phyloP scores from a whole-genome alignment of 2,113 vertebrate genomes.

The Hippocampus guttulatus region DNA sequence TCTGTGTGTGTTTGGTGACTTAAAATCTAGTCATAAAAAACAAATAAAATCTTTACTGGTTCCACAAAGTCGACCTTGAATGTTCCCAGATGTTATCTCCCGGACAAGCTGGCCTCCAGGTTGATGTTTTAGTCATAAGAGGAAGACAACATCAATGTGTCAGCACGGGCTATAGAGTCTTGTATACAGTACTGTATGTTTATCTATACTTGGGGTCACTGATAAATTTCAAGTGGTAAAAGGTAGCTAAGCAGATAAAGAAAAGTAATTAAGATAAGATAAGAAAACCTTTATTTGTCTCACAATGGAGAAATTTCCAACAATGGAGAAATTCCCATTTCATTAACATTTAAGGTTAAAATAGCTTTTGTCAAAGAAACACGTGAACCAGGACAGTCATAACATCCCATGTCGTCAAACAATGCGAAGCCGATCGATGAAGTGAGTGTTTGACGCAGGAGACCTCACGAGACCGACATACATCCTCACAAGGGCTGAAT shows the following conservation, averaged over 20 bases:
- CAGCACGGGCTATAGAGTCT: not conserved
- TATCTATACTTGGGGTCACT: not conserved
- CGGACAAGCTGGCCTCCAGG: not conserved
- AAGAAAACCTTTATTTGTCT: too few species aligned
- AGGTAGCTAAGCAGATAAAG: not conserved
- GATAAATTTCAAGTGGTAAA: not conserved
- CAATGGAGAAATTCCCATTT: too few species aligned
- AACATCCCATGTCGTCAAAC: not conserved
- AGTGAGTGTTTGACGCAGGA: not conserved
- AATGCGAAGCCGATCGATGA: not conserved
- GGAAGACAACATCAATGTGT: not conserved
- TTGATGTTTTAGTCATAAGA: not conserved
- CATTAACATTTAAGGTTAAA: not conserved
- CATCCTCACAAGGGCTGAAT: not conserved
- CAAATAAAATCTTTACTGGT: conserved; percentile 1
- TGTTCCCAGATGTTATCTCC: not conserved
- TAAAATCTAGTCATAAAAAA: not conserved
- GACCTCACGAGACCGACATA: not conserved
- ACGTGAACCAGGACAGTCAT: not conserved
- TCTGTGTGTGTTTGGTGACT: not conserved
- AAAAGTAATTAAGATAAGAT: not conserved
- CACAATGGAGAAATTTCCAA: too few species aligned
- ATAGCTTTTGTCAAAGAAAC: not conserved
- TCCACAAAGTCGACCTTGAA: conserved; percentile 3
- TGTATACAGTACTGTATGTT: not conserved